Conservation (phyloP, 1,140 invertebrate genomes). For the Papilio xuthus region DNA sequence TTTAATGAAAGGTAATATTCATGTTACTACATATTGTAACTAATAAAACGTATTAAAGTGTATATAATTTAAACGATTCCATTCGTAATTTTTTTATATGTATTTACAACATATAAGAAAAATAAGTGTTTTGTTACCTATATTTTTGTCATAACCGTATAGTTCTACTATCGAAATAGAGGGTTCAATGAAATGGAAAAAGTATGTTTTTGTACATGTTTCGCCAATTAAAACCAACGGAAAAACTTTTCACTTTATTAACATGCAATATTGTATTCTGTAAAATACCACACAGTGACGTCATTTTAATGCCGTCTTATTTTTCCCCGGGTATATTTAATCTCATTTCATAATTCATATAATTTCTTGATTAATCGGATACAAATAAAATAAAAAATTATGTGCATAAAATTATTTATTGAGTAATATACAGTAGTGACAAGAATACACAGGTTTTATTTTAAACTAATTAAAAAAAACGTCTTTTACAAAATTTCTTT, state of each 20-base stretch:
- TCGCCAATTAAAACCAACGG: too few species aligned
- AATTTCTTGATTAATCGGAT: not conserved
- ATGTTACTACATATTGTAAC: not conserved
- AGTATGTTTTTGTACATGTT: too few species aligned
- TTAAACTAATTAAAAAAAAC: not conserved
- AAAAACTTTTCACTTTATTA: too few species aligned
- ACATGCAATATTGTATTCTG: too few species aligned
- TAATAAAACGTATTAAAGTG: not conserved
- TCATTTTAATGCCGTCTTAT: not conserved
- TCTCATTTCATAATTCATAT: not conserved
- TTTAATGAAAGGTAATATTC: not conserved
- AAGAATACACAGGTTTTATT: constrained; percentile 6
- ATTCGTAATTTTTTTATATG: not conserved
- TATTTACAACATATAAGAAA: too few species aligned
- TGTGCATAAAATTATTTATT: constrained; percentile 21
- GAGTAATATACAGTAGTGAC: constrained; percentile 3
- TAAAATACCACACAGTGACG: not conserved
- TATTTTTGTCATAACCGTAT: too few species aligned
- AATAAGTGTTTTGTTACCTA: too few species aligned
- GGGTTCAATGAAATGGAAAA: too few species aligned
- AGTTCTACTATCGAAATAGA: too few species aligned
- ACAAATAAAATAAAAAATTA: not conserved
- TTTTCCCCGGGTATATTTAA: not conserved
- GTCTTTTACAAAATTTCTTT: not conserved
- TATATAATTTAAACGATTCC: not conserved